A percentile compares a stretch with the other conserved stretches of the same genome.
phyloP scores from a whole-genome alignment of 2,113 vertebrate species.

The Crotalus tigris region DNA sequence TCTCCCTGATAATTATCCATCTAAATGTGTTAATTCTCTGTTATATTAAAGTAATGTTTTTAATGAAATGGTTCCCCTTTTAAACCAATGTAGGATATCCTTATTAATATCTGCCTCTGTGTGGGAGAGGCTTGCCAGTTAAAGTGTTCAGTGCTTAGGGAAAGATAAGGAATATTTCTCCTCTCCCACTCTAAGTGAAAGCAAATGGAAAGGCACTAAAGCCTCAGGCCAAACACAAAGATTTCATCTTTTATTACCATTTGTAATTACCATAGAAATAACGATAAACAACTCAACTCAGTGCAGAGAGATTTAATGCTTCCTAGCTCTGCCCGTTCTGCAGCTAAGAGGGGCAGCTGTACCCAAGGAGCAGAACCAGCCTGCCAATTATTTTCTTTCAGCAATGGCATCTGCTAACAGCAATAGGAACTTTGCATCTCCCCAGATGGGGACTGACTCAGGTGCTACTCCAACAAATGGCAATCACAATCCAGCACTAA shows the following conservation, averaged over 20 bases:
- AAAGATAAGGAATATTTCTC: not conserved
- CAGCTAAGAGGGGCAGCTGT: slow-evolving; percentile 24
- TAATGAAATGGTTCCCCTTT: slow-evolving; percentile 46
- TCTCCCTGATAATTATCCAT: slow-evolving; percentile 42
- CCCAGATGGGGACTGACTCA: slow-evolving; percentile 17
- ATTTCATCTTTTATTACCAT: not conserved
- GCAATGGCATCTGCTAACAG: not conserved
- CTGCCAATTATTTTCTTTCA: slow-evolving; percentile 8
- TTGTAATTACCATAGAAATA: not conserved
- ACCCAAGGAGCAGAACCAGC: slow-evolving; percentile 19
- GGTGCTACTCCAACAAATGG: slow-evolving; percentile 15
- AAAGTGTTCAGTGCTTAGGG: not conserved
- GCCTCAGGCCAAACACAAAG: not conserved
- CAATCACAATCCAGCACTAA: slow-evolving; percentile 45
- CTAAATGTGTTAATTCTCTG: slow-evolving; percentile 21
- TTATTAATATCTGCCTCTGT: slow-evolving; percentile 9
- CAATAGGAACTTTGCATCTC: not conserved
- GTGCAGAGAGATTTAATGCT: slow-evolving; percentile 12
- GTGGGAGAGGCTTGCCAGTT: not conserved
- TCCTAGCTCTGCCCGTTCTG: not conserved
- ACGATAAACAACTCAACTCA: not conserved
- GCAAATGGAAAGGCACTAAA: accelerated
- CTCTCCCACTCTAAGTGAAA: not conserved
- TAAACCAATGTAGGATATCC: slow-evolving; percentile 19
- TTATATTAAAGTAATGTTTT: slow-evolving; percentile 1